Conservation (phyloP, 2,888 invertebrate species). For the Archaeoteleia sp. region DNA sequence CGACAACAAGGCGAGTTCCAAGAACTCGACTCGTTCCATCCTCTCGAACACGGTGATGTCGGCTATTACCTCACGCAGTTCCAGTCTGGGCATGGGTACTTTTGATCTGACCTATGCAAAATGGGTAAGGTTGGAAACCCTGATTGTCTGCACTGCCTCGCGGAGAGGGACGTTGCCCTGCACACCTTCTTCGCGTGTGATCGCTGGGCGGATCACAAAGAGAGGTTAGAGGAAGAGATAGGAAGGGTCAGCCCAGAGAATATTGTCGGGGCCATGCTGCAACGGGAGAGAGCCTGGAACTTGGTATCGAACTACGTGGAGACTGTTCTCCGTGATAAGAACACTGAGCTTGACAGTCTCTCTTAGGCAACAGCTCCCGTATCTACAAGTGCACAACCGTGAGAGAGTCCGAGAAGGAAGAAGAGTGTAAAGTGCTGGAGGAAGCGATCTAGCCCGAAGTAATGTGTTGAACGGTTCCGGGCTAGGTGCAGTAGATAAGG, state of each 20-base stretch:
- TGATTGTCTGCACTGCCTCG: constrained; percentile 30
- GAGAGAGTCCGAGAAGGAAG: too few relatives aligned
- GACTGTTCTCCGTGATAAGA: neutral
- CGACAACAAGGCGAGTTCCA: too few relatives aligned
- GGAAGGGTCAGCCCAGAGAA: neutral
- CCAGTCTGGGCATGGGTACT: constrained; percentile 54
- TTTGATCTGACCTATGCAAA: constrained; percentile 44
- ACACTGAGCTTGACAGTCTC: too few relatives aligned
- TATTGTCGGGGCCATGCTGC: neutral
- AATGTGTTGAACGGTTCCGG: too few relatives aligned
- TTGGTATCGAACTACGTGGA: constrained; percentile 2
- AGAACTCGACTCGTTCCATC: too few relatives aligned
- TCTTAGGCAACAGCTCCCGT: too few relatives aligned
- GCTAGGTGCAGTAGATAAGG: too few relatives aligned
- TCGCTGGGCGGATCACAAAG: constrained; percentile 12
- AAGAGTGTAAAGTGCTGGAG: too few relatives aligned
- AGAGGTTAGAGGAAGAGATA: neutral
- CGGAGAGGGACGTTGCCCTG: constrained; percentile 29
- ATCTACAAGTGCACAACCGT: too few relatives aligned
- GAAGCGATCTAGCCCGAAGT: too few relatives aligned
- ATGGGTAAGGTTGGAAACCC: constrained; percentile 32
- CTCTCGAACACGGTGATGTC: constrained; percentile 28
- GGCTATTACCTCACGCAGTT: constrained; percentile 54
- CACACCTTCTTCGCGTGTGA: constrained; percentile 51
- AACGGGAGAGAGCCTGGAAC: neutral